Evolutionary conservation across 2,113 vertebrate genomes (phyloP), one percentile per base, ranked within the genome.

Genomic region (Chionodraco myersi): DNA sequence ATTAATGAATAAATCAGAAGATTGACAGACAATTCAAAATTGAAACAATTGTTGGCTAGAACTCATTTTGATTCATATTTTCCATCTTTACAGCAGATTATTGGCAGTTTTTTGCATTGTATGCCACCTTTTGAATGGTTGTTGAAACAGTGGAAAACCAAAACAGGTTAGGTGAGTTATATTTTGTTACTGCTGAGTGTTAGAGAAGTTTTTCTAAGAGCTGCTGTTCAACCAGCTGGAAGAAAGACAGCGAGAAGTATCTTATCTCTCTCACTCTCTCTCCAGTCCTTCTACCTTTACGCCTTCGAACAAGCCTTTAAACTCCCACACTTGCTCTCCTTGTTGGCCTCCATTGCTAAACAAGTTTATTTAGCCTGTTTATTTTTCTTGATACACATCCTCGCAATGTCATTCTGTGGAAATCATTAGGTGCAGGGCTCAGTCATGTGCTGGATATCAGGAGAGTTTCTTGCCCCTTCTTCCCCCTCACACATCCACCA

Each of bases 261-360:
- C 34, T 77, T 14, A 77, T 8, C 21, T 41, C 47, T 64, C 57
- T 52, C 23, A 48, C 68, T 67, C 45, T 59, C 14, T 61, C 68
- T 72, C 68, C 61, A 10, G 56, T 48, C 62, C 82, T 52, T 66
- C 56, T 83, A 72, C 77, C 72, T 80, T 58, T 52, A 16, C 79
- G 79, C 59, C 53, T 74, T 49, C 49, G 66, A 90, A 82, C 26
- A 47, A 83, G 70, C 62, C 61, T 83, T 85, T 80, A 73, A 80
- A 89, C 89, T 87, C 91, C 87, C 79, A 91, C 86, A 47, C 76
- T 66, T 1, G 0, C 64, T 18, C 82, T 82, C 56, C 65, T 80
- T 51, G 16, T 53, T 62, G 48, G 62, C 76, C 66, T 84, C 67
- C 41, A 14, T 60, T 75, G 60, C 81, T 18, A 14, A 45, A 18